A percentile compares a stretch with the other conserved stretches of the same genome.
Evolutionary conservation across 2,888 invertebrate species (phyloP).

Genomic region (Philonicus albiceps): DNA sequence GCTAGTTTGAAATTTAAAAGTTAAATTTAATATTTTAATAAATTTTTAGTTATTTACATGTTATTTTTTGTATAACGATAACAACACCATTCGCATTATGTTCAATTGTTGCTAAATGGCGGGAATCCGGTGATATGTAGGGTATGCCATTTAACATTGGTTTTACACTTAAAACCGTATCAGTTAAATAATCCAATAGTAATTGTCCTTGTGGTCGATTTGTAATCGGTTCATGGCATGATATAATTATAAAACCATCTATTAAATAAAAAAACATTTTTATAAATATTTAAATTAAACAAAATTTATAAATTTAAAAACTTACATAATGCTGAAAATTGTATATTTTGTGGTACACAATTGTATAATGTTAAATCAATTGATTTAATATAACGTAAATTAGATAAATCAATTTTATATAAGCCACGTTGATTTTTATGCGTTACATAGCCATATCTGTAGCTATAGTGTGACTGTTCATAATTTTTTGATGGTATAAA

Average conservation of each 20-base stretch:
- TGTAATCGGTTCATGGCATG: constrained; percentile 74
- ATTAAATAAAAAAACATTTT: constrained; percentile 50
- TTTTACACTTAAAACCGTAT: constrained; percentile 72
- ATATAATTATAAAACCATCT: constrained; percentile 77
- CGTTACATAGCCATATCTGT: constrained; percentile 77
- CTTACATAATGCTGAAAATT: constrained; percentile 78
- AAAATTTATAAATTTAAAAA: constrained; percentile 46
- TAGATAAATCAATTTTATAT: constrained; percentile 75
- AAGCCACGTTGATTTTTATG: constrained; percentile 76
- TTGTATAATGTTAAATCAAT: constrained; percentile 76
- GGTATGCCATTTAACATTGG: constrained; percentile 71
- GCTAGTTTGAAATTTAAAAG: constrained; percentile 63
- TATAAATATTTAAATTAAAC: not conserved
- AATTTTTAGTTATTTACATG: constrained; percentile 63
- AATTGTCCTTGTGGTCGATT: constrained; percentile 72
- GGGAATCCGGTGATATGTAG: constrained; percentile 74
- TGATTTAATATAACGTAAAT: constrained; percentile 75
- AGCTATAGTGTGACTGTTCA: constrained; percentile 67
- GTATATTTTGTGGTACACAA: constrained; percentile 74
- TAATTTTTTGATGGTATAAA: constrained; percentile 69
- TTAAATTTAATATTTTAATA: not conserved
- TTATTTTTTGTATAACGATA: constrained; percentile 71
- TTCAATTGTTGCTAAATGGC: constrained; percentile 73
- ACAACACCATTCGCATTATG: constrained; percentile 66
- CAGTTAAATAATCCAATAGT: constrained; percentile 75